These are phyloP conservation scores for Ictalurus furcatus DNA, from an alignment of 2,113 vertebrate species.

Conservation along the genomic window DNA sequence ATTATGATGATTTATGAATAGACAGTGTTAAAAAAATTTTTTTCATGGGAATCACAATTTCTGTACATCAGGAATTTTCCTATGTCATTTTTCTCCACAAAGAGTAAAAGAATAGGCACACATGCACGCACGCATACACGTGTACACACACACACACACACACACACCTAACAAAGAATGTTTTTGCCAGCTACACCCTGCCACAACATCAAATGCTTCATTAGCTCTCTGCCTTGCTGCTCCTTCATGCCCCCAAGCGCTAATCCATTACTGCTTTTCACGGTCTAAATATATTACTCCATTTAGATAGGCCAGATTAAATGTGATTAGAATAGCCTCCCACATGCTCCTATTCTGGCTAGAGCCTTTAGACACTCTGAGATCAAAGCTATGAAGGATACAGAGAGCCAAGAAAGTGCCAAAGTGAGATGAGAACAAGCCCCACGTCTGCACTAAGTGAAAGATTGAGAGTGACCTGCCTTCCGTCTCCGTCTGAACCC, in stretches of 20 bases:
- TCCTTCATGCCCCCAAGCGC: conserved; percentile 21
- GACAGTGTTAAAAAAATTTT: background rate
- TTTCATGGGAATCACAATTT: background rate
- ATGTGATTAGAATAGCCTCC: conserved; percentile 47
- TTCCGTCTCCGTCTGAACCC: conserved; percentile 28
- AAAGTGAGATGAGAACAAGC: conserved; percentile 44
- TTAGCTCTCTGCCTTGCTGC: conserved; percentile 36
- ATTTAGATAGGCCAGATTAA: conserved; percentile 46
- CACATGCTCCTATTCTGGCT: conserved; percentile 37
- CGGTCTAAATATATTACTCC: conserved; percentile 43
- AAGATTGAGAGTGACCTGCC: conserved; percentile 38
- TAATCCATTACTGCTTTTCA: conserved; percentile 46
- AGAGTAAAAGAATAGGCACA: background rate
- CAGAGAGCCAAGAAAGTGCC: conserved; percentile 51
- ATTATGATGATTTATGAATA: background rate
- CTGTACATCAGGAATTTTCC: background rate
- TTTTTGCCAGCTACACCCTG: conserved; percentile 13
- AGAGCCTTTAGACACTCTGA: conserved; percentile 14
- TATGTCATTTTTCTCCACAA: background rate
- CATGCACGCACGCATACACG: background rate
- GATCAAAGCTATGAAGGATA: conserved; percentile 43
- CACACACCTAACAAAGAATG: conserved; percentile 6
- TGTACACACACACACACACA: conserved; percentile 5
- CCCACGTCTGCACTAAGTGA: conserved; percentile 11
- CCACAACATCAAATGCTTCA: conserved; percentile 45